Percentiles rank a stretch among this genome's conserved stretches.
These are phyloP conservation scores for Clupea harengus DNA, from an alignment of 2,113 vertebrate species.

Conservation along the genomic window DNA sequence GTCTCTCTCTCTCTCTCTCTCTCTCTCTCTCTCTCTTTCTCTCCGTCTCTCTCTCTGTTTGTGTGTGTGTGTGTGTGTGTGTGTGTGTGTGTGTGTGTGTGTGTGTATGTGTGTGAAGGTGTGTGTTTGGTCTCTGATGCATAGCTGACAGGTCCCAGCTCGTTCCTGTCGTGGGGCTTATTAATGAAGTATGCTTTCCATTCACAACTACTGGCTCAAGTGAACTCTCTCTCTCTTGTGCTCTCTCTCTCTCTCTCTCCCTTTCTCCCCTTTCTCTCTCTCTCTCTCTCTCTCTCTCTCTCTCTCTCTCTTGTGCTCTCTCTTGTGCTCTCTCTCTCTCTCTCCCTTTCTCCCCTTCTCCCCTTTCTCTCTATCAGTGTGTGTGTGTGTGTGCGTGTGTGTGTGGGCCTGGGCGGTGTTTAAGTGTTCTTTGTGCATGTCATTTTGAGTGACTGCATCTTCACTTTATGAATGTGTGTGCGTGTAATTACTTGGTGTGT, in stretches of 20 bases:
- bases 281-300: neutral
- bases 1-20: neutral
- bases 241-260: neutral
- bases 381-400: neutral
- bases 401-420: neutral
- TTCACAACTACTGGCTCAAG: neutral
- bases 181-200: conserved; percentile 16
- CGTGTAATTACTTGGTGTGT: neutral
- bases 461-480: no score
- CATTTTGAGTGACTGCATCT: no score
- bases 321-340: neutral
- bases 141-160: neutral
- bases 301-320: no score
- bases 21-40: no score
- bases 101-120: neutral
- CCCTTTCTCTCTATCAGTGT: no score
- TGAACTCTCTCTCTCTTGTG: neutral
- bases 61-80: no score
- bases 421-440: neutral
- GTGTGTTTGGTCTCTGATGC: neutral
- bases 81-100: neutral
- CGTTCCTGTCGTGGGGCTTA: neutral
- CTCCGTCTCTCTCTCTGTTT: no score
- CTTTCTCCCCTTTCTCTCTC: no score
- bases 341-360: neutral